Evolutionary conservation across 92 coral and sea anemone species (phyloP).

Genomic region (Umimayanthus kanabou): DNA sequence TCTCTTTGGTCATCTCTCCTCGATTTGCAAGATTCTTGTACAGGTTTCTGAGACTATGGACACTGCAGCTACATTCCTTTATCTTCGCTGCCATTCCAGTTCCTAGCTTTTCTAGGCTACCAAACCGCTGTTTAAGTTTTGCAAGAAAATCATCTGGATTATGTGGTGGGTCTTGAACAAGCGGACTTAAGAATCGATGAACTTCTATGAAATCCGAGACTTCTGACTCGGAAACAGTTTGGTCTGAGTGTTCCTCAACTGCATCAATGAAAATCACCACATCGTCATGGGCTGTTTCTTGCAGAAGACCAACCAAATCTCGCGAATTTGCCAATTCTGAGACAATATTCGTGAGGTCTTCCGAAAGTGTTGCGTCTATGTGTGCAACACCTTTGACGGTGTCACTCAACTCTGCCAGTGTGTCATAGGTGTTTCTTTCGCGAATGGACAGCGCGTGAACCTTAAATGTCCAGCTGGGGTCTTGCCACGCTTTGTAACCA

Average conservation of each 20-base stretch:
- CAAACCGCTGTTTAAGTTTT: conserved; percentile 35
- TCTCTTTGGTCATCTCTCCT: conserved; percentile 87
- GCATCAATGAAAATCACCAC: conserved; percentile 70
- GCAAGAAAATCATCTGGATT: conserved; percentile 34
- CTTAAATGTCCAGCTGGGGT: neutral
- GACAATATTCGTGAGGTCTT: conserved; percentile 3
- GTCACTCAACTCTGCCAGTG: conserved; percentile 16
- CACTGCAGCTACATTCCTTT: conserved; percentile 71
- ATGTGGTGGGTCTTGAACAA: conserved; percentile 44
- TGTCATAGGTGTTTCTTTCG: neutral
- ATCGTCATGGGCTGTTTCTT: conserved; percentile 70
- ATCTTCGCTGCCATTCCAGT: conserved; percentile 64
- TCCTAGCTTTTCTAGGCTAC: conserved; percentile 15
- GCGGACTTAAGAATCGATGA: conserved; percentile 62
- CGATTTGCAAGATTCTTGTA: conserved; percentile 88
- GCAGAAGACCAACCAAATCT: conserved; percentile 23
- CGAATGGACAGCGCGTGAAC: neutral
- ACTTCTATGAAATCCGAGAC: conserved; percentile 77
- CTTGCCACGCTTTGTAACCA: neutral
- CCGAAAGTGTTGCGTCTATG: conserved; percentile 20
- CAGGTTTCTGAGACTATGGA: conserved; percentile 80
- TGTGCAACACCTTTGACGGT: conserved; percentile 7
- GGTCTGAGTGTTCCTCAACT: conserved; percentile 79
- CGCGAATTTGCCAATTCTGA: too few species aligned
- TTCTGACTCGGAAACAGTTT: conserved; percentile 60